A percentile compares a stretch with the other conserved stretches of the same genome.
These are phyloP conservation scores for Archivesica marissinica DNA, from an alignment of 1,140 invertebrate species.

Conservation along the genomic window DNA sequence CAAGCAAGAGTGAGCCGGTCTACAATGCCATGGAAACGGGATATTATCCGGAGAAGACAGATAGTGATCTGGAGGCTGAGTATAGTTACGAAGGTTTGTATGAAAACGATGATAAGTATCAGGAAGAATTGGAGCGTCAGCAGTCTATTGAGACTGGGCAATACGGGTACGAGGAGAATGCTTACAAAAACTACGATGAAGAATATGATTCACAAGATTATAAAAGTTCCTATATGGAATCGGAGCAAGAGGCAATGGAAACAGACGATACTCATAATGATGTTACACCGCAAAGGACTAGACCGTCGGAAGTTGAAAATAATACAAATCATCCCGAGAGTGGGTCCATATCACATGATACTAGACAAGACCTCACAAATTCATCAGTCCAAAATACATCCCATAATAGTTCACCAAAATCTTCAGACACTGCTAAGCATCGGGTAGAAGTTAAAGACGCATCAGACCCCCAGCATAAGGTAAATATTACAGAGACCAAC, in stretches of 20 bases:
- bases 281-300: background rate
- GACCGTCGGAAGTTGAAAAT: background rate
- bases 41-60: constrained; percentile 51
- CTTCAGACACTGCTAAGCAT: background rate
- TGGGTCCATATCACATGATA: background rate
- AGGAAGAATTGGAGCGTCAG: constrained; percentile 38
- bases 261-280: constrained; percentile 22
- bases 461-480: constrained; percentile 5
- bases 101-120: constrained; percentile 55
- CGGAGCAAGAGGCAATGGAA: constrained; percentile 35
- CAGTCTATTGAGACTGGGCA: background rate
- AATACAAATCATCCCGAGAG: background rate
- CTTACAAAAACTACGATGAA: constrained; percentile 39
- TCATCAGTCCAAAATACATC: constrained; percentile 21
- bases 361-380: constrained; percentile 13
- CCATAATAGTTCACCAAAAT: background rate
- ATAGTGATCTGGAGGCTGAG: constrained; percentile 57
- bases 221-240: constrained; percentile 18
- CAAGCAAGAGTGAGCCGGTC: background rate
- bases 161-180: constrained; percentile 40
- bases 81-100: constrained; percentile 59
- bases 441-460: background rate
- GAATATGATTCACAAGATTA: constrained; percentile 37
- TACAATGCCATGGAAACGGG: constrained; percentile 30
- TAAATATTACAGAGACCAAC: background rate